Evolutionary conservation across 2,113 vertebrate species (phyloP).

Genomic region (Sylvilagus bachmani): DNA sequence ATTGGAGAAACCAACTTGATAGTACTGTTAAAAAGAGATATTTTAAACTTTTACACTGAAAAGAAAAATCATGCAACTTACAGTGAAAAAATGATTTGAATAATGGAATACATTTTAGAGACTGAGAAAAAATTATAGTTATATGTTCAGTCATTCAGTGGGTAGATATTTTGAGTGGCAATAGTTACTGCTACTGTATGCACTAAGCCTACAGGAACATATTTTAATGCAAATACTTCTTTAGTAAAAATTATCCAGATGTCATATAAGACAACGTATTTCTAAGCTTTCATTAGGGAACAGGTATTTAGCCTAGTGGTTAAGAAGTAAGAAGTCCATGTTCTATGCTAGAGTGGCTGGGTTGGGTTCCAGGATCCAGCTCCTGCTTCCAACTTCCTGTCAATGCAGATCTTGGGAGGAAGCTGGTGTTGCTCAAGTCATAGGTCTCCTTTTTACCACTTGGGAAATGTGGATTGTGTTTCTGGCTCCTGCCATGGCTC

Average conservation of each 20-base stretch:
- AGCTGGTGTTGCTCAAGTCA: too few relatives aligned
- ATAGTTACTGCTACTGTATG: not conserved
- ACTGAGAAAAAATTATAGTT: not conserved
- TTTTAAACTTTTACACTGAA: not conserved
- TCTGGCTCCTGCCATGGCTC: too few relatives aligned
- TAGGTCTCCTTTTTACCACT: too few relatives aligned
- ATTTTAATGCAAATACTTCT: not conserved
- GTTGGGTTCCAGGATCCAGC: too few relatives aligned
- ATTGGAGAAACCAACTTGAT: not conserved
- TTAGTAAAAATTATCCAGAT: conserved; percentile 3
- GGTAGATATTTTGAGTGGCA: not conserved
- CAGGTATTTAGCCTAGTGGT: too few relatives aligned
- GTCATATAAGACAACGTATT: not conserved
- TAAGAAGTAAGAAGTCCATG: too few relatives aligned
- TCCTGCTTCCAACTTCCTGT: too few relatives aligned
- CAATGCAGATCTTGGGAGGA: too few relatives aligned
- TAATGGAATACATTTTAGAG: not conserved
- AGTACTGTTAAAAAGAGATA: not conserved
- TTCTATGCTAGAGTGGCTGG: too few relatives aligned
- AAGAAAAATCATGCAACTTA: not conserved
- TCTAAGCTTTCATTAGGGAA: not conserved
- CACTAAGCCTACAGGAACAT: not conserved
- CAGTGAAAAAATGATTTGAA: not conserved
- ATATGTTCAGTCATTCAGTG: not conserved
- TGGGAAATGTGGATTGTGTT: too few relatives aligned